Evolutionary conservation across 2,113 vertebrate species (phyloP).

Genomic region (Rhagologus leucostigma): DNA sequence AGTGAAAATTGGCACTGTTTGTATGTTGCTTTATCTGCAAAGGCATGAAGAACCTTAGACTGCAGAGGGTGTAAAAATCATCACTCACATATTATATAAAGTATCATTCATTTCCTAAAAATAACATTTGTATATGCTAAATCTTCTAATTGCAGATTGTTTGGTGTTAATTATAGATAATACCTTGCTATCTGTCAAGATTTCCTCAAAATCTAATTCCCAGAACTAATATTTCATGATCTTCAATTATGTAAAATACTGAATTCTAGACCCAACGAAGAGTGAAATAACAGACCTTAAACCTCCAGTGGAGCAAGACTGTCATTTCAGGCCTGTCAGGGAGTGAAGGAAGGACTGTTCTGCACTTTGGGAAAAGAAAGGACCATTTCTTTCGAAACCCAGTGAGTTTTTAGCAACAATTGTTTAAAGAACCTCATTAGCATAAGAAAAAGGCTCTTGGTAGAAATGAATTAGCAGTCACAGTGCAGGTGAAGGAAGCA

Average conservation of each 20-base stretch:
- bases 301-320: neutral
- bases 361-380: neutral
- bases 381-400: neutral
- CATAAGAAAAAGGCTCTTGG: conserved; percentile 39
- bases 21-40: neutral
- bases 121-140: neutral
- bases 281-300: conserved; percentile 10
- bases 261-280: neutral
- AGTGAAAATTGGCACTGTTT: neutral
- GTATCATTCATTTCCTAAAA: neutral
- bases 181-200: neutral
- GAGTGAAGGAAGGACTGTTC: neutral
- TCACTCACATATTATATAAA: neutral
- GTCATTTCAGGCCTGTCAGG: neutral
- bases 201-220: neutral
- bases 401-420: conserved; percentile 22
- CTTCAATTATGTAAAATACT: neutral
- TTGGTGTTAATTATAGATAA: neutral
- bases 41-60: neutral
- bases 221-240: neutral
- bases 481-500: conserved; percentile 19
- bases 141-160: neutral
- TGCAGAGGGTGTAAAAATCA: neutral
- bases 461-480: conserved; percentile 41
- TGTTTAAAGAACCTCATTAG: conserved; percentile 49